Evolutionary conservation across 2,113 vertebrate species (phyloP).

Genomic region (Narcine bancroftii): DNA sequence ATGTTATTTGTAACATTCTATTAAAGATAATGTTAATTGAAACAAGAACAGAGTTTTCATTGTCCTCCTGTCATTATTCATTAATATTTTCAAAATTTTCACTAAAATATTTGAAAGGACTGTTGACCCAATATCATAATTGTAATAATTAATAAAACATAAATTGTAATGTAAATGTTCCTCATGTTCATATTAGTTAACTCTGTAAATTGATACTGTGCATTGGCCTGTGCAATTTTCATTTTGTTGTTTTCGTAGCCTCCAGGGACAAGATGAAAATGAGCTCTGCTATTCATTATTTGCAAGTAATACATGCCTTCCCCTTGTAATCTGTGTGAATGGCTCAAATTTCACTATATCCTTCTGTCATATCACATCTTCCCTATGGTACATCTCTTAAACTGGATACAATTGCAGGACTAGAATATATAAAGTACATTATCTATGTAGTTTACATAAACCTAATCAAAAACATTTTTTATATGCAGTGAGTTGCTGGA

Average conservation of each 20-base stretch:
- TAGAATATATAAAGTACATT: not conserved
- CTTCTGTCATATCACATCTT: not conserved
- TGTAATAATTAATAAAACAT: not conserved
- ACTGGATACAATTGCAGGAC: not conserved
- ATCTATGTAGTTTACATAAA: not conserved
- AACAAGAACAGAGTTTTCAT: not conserved
- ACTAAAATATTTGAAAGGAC: not conserved
- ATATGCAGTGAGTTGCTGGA: not conserved
- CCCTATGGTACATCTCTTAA: not conserved
- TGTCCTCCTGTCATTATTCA: not conserved
- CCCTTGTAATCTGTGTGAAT: conserved; percentile 11
- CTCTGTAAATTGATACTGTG: not conserved
- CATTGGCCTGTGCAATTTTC: conserved; percentile 21
- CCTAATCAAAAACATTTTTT: not conserved
- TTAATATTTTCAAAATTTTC: not conserved
- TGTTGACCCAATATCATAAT: conserved; percentile 11
- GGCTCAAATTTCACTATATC: conserved; percentile 28
- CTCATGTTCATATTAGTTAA: not conserved
- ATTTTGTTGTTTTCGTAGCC: not conserved
- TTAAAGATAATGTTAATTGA: not conserved
- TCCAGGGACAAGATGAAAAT: conserved; percentile 22
- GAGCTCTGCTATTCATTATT: conserved; percentile 8
- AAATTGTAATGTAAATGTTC: not conserved
- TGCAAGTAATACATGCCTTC: not conserved
- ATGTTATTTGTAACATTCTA: not conserved